phyloP scores from a whole-genome alignment of 2,797 vertebrate genomes.

The Numenius phaeopus region DNA sequence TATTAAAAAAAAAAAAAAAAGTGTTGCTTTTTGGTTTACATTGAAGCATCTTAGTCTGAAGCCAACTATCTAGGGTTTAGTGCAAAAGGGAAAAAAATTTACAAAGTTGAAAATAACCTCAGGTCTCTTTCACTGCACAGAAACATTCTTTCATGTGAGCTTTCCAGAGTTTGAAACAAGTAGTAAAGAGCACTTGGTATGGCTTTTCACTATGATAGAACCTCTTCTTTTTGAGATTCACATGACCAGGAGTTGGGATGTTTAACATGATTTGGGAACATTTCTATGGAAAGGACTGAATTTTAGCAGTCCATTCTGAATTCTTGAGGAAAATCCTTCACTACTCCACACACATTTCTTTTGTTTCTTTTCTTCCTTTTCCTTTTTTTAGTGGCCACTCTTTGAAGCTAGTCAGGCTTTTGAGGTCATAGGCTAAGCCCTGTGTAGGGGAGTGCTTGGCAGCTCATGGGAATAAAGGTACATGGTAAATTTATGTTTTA shows the following conservation, averaged over 20 bases:
- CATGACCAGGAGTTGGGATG: background rate
- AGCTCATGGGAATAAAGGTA: background rate
- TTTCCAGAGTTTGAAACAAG: background rate
- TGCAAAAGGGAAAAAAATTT: background rate
- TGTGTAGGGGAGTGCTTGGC: background rate
- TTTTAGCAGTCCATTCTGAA: background rate
- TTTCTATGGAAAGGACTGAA: background rate
- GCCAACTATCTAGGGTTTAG: background rate
- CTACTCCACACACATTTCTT: accelerated
- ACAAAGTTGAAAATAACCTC: background rate
- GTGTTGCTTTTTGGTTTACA: background rate
- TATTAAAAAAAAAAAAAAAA: background rate
- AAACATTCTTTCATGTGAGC: background rate
- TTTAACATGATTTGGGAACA: background rate
- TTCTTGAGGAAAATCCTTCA: background rate
- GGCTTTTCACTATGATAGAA: background rate
- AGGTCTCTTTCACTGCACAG: background rate
- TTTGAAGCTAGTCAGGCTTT: background rate
- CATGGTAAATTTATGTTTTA: background rate
- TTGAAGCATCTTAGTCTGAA: background rate
- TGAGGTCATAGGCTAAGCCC: background rate
- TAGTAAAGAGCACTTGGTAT: background rate
- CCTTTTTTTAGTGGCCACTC: background rate
- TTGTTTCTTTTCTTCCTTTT: background rate
- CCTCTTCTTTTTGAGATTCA: background rate